Conservation (phyloP, 2,113 vertebrate genomes). For the Elaphurus davidianus region DNA sequence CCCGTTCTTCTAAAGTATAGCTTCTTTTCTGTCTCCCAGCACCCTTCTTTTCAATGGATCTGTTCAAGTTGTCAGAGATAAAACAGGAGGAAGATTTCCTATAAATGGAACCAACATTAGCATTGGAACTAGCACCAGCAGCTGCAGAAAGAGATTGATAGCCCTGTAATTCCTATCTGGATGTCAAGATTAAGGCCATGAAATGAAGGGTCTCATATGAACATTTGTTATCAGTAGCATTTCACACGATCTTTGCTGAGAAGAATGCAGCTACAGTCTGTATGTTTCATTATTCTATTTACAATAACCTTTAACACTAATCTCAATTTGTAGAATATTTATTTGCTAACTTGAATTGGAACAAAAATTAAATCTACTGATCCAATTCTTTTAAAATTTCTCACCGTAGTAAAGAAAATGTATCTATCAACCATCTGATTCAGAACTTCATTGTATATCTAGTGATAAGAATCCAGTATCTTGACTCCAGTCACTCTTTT, state of each 20-base stretch:
- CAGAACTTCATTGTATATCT: background rate
- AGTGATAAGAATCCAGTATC: background rate
- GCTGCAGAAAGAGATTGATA: background rate
- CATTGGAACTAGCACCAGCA: conserved; percentile 21
- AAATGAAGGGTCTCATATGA: background rate
- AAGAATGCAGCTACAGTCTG: background rate
- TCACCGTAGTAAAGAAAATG: background rate
- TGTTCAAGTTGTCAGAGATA: conserved; percentile 32
- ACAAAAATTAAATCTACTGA: background rate
- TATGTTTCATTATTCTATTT: background rate
- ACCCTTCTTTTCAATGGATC: background rate
- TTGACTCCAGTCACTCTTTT: background rate
- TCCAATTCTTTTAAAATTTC: background rate
- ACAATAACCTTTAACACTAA: background rate
- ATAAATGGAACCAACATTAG: conserved; percentile 29
- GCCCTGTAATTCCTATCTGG: background rate
- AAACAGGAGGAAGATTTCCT: conserved; percentile 30
- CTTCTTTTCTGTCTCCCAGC: background rate
- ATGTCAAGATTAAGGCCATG: conserved; percentile 3
- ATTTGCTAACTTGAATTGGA: background rate
- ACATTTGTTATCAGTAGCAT: background rate
- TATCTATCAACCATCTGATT: background rate
- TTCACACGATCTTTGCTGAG: background rate
- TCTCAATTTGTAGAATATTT: background rate
- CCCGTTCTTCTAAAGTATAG: background rate